Conservation (phyloP, 1,140 invertebrate species). For the Phymastichus coffea region DNA sequence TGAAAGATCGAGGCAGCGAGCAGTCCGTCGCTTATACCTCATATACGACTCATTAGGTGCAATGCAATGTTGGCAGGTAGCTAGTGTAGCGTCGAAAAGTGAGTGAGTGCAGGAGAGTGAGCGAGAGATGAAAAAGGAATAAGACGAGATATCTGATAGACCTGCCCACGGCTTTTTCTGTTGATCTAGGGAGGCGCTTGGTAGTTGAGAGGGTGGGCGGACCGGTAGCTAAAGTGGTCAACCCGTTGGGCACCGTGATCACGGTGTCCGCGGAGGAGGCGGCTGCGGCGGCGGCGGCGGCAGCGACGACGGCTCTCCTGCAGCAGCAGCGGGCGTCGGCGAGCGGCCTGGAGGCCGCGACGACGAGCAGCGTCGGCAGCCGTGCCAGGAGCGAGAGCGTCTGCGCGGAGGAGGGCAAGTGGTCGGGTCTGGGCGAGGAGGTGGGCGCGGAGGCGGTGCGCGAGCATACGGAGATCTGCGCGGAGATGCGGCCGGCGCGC, state of each 20-base stretch:
- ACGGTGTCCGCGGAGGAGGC: conserved; percentile 58
- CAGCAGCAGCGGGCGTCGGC: conserved; percentile 35
- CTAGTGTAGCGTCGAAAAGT: no score
- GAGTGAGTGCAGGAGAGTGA: neutral
- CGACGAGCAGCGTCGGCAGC: neutral
- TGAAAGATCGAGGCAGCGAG: no score
- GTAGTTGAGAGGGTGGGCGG: conserved; percentile 60
- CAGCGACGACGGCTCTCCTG: conserved; percentile 52
- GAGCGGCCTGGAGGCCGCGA: conserved; percentile 33
- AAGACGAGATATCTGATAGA: conserved; percentile 48
- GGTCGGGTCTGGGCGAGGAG: conserved; percentile 39
- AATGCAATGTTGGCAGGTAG: no score
- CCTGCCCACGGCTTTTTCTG: conserved; percentile 78
- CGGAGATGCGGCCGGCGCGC: conserved; percentile 50
- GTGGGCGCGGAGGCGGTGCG: conserved; percentile 42
- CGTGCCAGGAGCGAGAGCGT: conserved; percentile 53
- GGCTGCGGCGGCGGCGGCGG: conserved; percentile 52
- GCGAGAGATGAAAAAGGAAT: neutral
- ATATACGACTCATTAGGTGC: no score
- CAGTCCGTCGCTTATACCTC: no score
- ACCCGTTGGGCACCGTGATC: conserved; percentile 71
- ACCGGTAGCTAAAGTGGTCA: conserved; percentile 67
- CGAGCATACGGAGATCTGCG: conserved; percentile 51
- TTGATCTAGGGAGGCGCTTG: conserved; percentile 65
- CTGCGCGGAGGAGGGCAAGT: conserved; percentile 54